Percentiles rank a stretch among this genome's conserved stretches.
These are phyloP conservation scores for Cardiocondyla obscurior DNA, from an alignment of 1,140 invertebrate genomes.

Conservation along the genomic window DNA sequence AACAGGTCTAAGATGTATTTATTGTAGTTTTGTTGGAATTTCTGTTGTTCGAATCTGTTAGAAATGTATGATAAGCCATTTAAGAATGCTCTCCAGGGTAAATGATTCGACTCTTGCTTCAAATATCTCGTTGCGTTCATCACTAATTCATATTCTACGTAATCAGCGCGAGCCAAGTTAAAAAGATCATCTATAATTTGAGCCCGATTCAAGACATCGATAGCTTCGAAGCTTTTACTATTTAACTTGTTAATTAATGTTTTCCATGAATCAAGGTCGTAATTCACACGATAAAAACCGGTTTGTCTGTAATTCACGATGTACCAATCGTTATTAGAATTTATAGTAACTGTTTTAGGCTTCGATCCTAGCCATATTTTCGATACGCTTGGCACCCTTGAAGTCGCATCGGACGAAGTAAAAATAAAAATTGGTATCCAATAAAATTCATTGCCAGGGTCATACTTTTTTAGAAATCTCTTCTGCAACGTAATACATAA, in stretches of 20 bases:
- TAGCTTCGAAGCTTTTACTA: constrained; percentile 76
- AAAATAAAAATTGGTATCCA: constrained; percentile 73
- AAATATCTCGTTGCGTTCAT: constrained; percentile 85
- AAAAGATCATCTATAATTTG: constrained; percentile 86
- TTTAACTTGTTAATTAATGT: constrained; percentile 80
- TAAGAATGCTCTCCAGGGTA: constrained; percentile 81
- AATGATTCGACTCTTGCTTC: constrained; percentile 83
- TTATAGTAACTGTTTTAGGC: constrained; percentile 63
- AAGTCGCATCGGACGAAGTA: constrained; percentile 2
- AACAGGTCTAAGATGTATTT: constrained; percentile 61
- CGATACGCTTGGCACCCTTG: neutral
- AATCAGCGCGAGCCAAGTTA: constrained; percentile 80
- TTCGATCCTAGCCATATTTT: constrained; percentile 78
- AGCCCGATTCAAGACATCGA: constrained; percentile 86
- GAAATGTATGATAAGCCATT: constrained; percentile 67
- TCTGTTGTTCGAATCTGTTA: constrained; percentile 56
- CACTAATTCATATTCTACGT: constrained; percentile 74
- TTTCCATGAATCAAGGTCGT: constrained; percentile 79
- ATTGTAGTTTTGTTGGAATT: rapidly evolving
- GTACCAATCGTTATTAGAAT: constrained; percentile 81
- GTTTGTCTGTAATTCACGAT: constrained; percentile 86
- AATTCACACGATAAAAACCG: constrained; percentile 88
- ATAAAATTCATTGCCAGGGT: neutral
- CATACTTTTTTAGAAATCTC: neutral
- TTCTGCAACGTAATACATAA: constrained; percentile 9